A percentile compares a stretch with the other conserved stretches of the same genome.
These are phyloP conservation scores for Mareca penelope DNA, from an alignment of 2,797 vertebrate species.

Conservation along the genomic window DNA sequence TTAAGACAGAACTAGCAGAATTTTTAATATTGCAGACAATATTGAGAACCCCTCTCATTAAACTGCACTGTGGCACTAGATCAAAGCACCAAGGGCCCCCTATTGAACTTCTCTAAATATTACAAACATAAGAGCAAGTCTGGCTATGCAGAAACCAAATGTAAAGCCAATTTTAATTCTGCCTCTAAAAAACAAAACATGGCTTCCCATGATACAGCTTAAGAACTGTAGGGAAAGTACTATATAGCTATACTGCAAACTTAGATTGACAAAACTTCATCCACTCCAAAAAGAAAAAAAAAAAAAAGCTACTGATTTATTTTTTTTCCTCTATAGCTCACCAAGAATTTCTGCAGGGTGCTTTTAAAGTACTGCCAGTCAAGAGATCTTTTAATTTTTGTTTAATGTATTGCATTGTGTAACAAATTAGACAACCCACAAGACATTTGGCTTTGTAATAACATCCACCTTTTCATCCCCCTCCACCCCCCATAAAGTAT, in stretches of 20 bases:
- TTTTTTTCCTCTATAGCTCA: not conserved
- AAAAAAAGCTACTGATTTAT: not conserved
- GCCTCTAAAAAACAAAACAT: not conserved
- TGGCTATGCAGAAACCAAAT: slow-evolving; percentile 73
- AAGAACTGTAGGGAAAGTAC: not conserved
- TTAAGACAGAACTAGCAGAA: slow-evolving; percentile 82
- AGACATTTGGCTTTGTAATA: not conserved
- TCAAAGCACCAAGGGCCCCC: slow-evolving; percentile 95
- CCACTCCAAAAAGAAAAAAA: not conserved
- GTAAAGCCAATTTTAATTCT: slow-evolving; percentile 24
- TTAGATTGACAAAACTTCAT: not conserved
- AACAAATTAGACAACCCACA: not conserved
- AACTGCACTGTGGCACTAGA: slow-evolving; percentile 86
- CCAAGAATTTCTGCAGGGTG: not conserved
- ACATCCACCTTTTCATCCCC: not conserved
- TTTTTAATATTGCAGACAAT: slow-evolving; percentile 82
- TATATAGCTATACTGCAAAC: not conserved
- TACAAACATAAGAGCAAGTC: slow-evolving; percentile 88
- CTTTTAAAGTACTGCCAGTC: not conserved
- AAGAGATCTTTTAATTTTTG: not conserved
- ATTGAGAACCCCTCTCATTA: slow-evolving; percentile 81
- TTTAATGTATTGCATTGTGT: not conserved
- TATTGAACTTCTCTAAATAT: slow-evolving; percentile 91
- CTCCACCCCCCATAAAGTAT: not conserved
- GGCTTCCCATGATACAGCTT: not conserved